Evolutionary conservation across 2,113 vertebrate genomes (phyloP).

Genomic region (Regulus satrapa): DNA sequence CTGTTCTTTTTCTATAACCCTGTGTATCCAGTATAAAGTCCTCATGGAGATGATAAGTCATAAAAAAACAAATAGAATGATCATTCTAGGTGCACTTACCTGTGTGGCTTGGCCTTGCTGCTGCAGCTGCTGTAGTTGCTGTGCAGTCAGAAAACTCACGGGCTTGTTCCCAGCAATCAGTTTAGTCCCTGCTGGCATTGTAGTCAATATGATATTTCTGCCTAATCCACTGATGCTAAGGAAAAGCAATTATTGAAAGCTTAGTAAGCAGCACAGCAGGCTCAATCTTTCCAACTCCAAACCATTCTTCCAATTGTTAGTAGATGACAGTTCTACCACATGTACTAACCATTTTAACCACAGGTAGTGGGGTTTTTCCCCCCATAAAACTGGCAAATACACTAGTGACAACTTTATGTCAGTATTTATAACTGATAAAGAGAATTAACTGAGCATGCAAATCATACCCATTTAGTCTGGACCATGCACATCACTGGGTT

Average conservation of each 20-base stretch:
- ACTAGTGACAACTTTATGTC: background rate
- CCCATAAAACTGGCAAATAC: background rate
- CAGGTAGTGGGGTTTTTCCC: accelerated
- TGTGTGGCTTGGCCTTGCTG: conserved; percentile 97
- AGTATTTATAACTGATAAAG: background rate
- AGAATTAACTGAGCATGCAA: background rate
- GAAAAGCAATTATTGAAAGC: background rate
- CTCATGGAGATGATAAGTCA: background rate
- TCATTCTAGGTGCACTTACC: conserved; percentile 61
- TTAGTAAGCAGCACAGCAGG: background rate
- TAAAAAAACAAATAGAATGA: background rate
- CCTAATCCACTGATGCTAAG: conserved; percentile 88
- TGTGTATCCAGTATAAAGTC: background rate
- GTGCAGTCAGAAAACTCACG: conserved; percentile 94
- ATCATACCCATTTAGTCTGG: background rate
- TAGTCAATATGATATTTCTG: conserved; percentile 96
- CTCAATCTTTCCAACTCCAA: background rate
- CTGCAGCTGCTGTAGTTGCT: conserved; percentile 96
- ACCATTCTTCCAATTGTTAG: background rate
- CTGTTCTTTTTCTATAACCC: background rate
- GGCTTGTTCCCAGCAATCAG: conserved; percentile 96
- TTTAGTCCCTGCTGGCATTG: conserved; percentile 95
- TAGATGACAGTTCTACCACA: background rate
- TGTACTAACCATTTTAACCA: background rate
- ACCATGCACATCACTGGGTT: background rate